Conservation (phyloP, 2,113 vertebrate genomes). For the Bos taurus region ARS-UCD2.0 NC_037343.1:20743001-20743500, state of each 20-base stretch:
- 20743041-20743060: not conserved
- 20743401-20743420: not conserved
- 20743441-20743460: not conserved
- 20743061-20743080: not conserved
- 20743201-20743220: not conserved
- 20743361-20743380: not conserved
- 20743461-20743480: not conserved
- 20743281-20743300: not conserved
- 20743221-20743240: not conserved
- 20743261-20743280: not conserved
- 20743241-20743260: not conserved
- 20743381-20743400: not conserved
- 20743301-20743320: not conserved
- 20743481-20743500: not conserved
- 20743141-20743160: not conserved
- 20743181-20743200: not conserved
- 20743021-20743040: accelerated
- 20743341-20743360: not conserved
- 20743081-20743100: not conserved
- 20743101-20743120: not conserved
- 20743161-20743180: not conserved
- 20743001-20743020: not conserved
- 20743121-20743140: not conserved
- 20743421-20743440: not conserved
- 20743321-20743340: not conserved